Percentiles rank a stretch among this genome's conserved stretches.
phyloP scores from a whole-genome alignment of 1,140 invertebrate species.

The Euura lappo region DNA sequence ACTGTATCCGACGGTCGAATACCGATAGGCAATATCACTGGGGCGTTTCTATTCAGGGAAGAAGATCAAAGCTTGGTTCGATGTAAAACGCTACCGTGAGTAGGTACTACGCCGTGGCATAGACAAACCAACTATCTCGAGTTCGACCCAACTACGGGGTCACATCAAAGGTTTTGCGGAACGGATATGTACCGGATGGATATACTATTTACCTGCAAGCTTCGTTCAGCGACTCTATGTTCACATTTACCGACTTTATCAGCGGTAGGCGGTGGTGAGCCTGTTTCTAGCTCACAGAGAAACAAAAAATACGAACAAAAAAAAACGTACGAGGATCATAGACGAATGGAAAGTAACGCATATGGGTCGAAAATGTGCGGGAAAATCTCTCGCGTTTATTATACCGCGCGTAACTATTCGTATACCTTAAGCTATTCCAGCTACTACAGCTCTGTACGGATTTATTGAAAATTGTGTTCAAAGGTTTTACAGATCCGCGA shows the following conservation, averaged over 20 bases:
- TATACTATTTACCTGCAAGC: too few species aligned
- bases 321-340: neutral
- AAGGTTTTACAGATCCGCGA: too few species aligned
- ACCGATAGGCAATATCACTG: conserved; percentile 32
- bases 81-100: conserved; percentile 34
- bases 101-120: conserved; percentile 22
- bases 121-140: conserved; percentile 24
- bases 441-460: neutral
- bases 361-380: neutral
- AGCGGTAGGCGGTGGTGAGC: too few species aligned
- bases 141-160: neutral
- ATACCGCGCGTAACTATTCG: neutral
- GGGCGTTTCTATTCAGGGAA: conserved; percentile 13
- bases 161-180: neutral
- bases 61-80: conserved; percentile 29
- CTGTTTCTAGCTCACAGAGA: too few species aligned
- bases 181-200: neutral
- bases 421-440: neutral
- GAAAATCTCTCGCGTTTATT: too few species aligned
- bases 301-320: too few species aligned
- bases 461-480: neutral
- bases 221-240: too few species aligned
- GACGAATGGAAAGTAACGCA: neutral
- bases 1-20: conserved; percentile 19
- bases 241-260: too few species aligned